Evolutionary conservation across 1,140 invertebrate genomes (phyloP).

Genomic region (Philotrypesis tridentata): DNA sequence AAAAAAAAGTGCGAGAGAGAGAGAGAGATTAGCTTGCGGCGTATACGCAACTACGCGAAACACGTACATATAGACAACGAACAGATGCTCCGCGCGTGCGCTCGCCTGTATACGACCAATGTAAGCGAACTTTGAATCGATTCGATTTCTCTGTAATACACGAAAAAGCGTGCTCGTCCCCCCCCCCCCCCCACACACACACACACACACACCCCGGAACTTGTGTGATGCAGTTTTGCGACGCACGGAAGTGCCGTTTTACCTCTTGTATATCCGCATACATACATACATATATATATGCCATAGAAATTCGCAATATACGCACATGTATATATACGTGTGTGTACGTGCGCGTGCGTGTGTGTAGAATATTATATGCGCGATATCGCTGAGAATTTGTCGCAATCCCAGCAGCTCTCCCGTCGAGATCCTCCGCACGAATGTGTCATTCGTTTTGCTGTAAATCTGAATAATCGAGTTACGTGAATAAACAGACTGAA

Average conservation of each 20-base stretch:
- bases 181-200: too few relatives aligned
- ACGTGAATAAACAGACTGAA: constrained; percentile 43
- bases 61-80: too few relatives aligned
- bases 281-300: neutral
- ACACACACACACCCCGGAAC: too few relatives aligned
- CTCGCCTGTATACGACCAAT: too few relatives aligned
- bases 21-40: too few relatives aligned
- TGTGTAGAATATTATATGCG: neutral
- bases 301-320: too few relatives aligned
- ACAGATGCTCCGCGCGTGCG: neutral
- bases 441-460: constrained; percentile 10
- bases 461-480: constrained; percentile 32
- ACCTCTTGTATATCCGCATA: neutral
- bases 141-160: neutral
- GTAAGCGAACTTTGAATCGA: too few relatives aligned
- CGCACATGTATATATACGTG: constrained; percentile 10
- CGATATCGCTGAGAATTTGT: neutral
- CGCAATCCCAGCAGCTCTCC: neutral
- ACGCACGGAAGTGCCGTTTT: neutral
- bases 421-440: neutral
- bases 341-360: too few relatives aligned
- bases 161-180: neutral
- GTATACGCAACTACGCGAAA: too few relatives aligned
- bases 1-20: too few relatives aligned
- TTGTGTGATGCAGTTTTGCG: neutral